Evolutionary conservation across 2,797 vertebrate genomes (phyloP), one percentile per base, ranked within the genome.

Genomic region (Halcyon chelicuti): DNA sequence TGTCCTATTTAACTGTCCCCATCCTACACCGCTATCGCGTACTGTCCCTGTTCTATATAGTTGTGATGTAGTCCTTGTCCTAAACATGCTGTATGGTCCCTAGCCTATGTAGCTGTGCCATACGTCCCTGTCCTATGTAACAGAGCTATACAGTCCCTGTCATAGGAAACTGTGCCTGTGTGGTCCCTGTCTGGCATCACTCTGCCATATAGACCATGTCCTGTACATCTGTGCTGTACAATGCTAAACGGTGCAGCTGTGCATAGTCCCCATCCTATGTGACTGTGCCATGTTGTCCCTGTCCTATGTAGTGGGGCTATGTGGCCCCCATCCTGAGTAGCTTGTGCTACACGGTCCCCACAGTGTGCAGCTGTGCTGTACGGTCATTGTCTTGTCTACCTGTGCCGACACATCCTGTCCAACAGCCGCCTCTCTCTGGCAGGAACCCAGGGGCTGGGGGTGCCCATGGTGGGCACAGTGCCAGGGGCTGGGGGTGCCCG

Each of bases 321-420:
- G 10, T 2, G 10, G 37, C 31, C 31, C 42, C 40, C 11, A 5
- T 12, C 25, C 15, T 17, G 2, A 0, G 2, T n/a, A 25, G 17
- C 51, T 51, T 49, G 66, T 57, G 57, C 71, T 31, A 0, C 29
- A 14, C 6, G 21, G 14, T 49, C 39, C 6, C 1, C 3, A 6
- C 51, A 55, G 70, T 29, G 7, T 0, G 0, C n/a, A 47, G 20
- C 51, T 55, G 70, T 33, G 42, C 22, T 22, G 4, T 33, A 16
- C 1, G 11, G 26, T 73, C 25, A 25, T 65, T 8, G 18, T 49
- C 51, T 40, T 81, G 28, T 33, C 71, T 33, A 57, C 46, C 29
- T 40, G n/a, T 79, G 73, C 54, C n/a, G 21, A 10, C 26, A 3
- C 1, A 15, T 35, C 33, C 40, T 31, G 14, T n/a, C 22, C 1